A percentile compares a stretch with the other conserved stretches of the same genome.
These are phyloP conservation scores for Notothenia rossii DNA, from an alignment of 2,113 vertebrate species.

Conservation along the genomic window DNA sequence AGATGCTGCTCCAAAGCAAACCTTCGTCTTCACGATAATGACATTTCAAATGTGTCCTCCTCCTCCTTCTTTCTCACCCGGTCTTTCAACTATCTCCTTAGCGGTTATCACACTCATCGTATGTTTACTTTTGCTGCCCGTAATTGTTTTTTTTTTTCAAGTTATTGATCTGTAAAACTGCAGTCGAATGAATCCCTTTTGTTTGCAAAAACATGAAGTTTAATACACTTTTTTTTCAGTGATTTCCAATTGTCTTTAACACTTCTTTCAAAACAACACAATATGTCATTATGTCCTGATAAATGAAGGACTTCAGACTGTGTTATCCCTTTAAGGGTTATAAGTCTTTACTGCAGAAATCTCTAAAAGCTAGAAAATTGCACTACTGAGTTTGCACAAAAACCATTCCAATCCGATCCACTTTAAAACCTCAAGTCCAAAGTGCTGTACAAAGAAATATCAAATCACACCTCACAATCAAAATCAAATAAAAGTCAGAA, in stretches of 20 bases:
- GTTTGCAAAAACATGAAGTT: background rate
- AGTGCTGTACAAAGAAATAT: no score
- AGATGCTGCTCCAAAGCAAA: slow-evolving; percentile 11
- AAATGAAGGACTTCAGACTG: background rate
- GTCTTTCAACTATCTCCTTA: background rate
- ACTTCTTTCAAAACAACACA: background rate
- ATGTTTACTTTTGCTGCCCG: slow-evolving; percentile 11
- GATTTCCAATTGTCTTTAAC: background rate
- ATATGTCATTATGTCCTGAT: background rate
- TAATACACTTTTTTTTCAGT: background rate
- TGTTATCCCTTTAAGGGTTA: background rate
- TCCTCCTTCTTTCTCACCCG: background rate
- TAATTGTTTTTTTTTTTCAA: background rate
- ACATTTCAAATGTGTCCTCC: background rate
- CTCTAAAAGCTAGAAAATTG: background rate
- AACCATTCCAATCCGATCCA: no score
- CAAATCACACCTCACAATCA: no score
- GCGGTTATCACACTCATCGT: background rate
- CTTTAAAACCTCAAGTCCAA: no score
- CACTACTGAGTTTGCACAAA: background rate
- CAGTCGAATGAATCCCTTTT: background rate
- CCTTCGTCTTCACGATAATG: background rate
- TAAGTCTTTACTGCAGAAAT: background rate
- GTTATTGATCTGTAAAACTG: background rate
- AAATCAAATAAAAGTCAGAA: no score